phyloP scores from a whole-genome alignment of 2,888 invertebrate species.

The Linyphia triangularis region DNA sequence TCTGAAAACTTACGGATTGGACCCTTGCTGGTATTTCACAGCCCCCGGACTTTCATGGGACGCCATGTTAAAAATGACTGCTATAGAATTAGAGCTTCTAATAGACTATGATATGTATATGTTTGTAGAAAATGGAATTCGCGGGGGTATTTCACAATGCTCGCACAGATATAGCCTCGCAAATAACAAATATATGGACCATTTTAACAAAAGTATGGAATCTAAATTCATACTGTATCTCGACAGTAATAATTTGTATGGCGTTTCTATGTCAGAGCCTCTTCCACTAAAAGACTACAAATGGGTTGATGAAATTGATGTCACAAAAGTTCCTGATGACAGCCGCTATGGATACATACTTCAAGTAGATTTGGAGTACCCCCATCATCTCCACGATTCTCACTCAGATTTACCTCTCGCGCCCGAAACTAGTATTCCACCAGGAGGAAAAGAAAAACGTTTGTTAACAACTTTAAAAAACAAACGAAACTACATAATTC shows the following conservation, averaged over 20 bases:
- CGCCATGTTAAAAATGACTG: conserved; percentile 78
- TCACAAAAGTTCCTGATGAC: background rate
- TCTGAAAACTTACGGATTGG: conserved; percentile 77
- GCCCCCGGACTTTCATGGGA: conserved; percentile 78
- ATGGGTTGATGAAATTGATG: conserved; percentile 35
- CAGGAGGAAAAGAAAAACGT: conserved; percentile 6
- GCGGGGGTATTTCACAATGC: conserved; percentile 68
- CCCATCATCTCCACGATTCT: background rate
- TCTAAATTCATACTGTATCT: conserved; percentile 27
- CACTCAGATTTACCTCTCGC: conserved; percentile 27
- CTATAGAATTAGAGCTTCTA: conserved; percentile 77
- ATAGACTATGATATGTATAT: conserved; percentile 77
- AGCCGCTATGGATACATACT: background rate
- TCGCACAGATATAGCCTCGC: background rate
- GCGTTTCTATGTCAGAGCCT: conserved; percentile 43
- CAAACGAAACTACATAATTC: conserved; percentile 72
- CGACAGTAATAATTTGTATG: conserved; percentile 76
- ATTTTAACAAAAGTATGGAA: background rate
- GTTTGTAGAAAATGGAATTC: conserved; percentile 65
- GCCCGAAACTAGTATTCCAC: background rate
- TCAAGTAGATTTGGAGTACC: background rate
- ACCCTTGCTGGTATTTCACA: conserved; percentile 40
- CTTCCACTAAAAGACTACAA: conserved; percentile 49
- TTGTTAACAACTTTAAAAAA: background rate
- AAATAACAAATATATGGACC: conserved; percentile 4